Percentiles rank a stretch among this genome's conserved stretches.
Conservation (phyloP, 2,113 vertebrate genomes). For the Megatriorchis doriae region DNA sequence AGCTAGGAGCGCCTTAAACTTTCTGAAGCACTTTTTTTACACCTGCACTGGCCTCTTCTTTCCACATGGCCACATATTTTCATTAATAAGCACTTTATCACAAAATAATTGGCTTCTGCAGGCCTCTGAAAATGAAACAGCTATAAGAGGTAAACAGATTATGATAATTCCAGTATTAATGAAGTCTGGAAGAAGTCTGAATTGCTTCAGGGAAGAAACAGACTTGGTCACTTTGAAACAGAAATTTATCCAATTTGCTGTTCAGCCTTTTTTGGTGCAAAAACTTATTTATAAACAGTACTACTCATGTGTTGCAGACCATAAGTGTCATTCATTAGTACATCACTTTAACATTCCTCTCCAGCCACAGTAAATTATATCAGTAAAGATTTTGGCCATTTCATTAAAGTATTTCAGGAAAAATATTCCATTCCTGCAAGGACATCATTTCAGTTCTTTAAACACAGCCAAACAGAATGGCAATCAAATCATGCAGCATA, state of each 20-base stretch:
- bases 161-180: conserved; percentile 50
- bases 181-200: background rate
- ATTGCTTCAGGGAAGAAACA: conserved; percentile 15
- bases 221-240: background rate
- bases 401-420: background rate
- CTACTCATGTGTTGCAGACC: background rate
- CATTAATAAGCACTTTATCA: conserved; percentile 46
- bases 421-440: background rate
- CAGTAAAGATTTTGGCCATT: background rate
- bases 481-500: background rate
- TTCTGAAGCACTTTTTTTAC: background rate
- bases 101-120: conserved; percentile 28
- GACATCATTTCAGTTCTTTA: background rate
- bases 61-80: conserved; percentile 13
- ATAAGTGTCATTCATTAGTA: background rate
- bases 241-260: background rate
- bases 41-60: conserved; percentile 3
- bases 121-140: conserved; percentile 36
- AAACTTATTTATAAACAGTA: background rate
- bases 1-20: background rate
- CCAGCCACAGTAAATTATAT: background rate
- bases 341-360: background rate
- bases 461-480: background rate
- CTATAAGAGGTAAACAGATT: conserved; percentile 34
- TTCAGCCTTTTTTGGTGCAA: background rate